These are phyloP conservation scores for Crotalus viridis DNA, from an alignment of 2,113 vertebrate genomes.

Conservation along the genomic window DNA sequence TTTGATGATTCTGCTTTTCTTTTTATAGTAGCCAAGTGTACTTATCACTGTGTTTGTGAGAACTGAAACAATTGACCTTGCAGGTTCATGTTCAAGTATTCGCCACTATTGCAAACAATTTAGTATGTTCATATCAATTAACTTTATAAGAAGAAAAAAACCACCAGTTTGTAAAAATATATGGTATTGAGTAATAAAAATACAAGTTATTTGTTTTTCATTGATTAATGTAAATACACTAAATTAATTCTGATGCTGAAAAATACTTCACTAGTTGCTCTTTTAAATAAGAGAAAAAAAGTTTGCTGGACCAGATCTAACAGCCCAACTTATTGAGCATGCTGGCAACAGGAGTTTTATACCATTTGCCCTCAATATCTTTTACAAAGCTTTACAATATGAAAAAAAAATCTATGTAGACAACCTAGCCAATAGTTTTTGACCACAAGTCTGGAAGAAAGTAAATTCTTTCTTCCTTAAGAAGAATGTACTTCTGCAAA, in stretches of 20 bases:
- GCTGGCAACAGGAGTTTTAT: background rate
- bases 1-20: background rate
- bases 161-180: background rate
- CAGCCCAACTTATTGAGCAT: background rate
- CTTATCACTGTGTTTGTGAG: slow-evolving; percentile 18
- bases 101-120: background rate
- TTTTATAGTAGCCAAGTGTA: background rate
- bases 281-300: background rate
- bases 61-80: background rate
- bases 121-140: background rate
- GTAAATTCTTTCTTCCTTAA: background rate
- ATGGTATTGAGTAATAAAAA: background rate
- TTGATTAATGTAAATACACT: background rate
- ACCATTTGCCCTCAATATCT: background rate
- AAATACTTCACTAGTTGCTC: background rate
- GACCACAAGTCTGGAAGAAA: background rate
- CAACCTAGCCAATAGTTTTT: background rate
- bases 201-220: background rate
- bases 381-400: background rate
- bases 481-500: background rate
- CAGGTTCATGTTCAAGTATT: background rate
- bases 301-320: background rate
- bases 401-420: background rate
- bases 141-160: slow-evolving; percentile 19
- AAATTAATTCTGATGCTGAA: background rate